phyloP scores from a whole-genome alignment of 2,797 vertebrate genomes.

The Cuculus canorus region DNA sequence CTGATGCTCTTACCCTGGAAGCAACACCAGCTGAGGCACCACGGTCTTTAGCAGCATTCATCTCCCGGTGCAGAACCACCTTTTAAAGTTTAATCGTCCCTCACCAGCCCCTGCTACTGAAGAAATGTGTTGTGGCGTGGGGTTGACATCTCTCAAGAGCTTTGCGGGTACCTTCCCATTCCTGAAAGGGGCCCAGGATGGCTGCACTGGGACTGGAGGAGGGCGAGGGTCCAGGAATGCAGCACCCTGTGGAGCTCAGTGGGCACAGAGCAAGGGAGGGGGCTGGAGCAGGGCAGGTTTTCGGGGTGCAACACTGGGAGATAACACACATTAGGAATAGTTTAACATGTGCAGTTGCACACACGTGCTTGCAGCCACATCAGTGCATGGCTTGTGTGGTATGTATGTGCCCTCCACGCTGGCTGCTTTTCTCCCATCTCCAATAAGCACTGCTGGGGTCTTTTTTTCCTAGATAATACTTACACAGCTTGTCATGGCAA shows the following conservation, averaged over 20 bases:
- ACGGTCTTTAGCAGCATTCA: rapidly evolving
- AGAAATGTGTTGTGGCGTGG: not conserved
- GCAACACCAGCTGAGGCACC: rapidly evolving
- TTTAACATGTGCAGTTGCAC: rapidly evolving
- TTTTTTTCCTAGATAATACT: not conserved
- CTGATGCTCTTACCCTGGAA: not conserved
- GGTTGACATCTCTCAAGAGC: not conserved
- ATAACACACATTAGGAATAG: not conserved
- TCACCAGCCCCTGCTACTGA: not conserved
- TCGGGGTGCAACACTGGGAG: not conserved
- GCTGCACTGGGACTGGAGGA: not conserved
- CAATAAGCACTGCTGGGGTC: not conserved
- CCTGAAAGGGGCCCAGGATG: not conserved
- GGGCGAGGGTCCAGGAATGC: rapidly evolving
- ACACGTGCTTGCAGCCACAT: not conserved
- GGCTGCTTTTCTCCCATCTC: not conserved
- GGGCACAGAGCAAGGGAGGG: rapidly evolving
- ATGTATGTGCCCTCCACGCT: rapidly evolving
- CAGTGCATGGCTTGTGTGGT: rapidly evolving
- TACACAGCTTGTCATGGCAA: constrained; percentile 44
- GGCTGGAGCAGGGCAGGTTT: not conserved
- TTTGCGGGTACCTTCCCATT: not conserved
- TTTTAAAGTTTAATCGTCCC: not conserved
- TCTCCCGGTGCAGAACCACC: not conserved
- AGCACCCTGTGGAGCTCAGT: not conserved